Conservation (phyloP, 2,888 invertebrate species). For the Pardosa pseudoannulata region DNA sequence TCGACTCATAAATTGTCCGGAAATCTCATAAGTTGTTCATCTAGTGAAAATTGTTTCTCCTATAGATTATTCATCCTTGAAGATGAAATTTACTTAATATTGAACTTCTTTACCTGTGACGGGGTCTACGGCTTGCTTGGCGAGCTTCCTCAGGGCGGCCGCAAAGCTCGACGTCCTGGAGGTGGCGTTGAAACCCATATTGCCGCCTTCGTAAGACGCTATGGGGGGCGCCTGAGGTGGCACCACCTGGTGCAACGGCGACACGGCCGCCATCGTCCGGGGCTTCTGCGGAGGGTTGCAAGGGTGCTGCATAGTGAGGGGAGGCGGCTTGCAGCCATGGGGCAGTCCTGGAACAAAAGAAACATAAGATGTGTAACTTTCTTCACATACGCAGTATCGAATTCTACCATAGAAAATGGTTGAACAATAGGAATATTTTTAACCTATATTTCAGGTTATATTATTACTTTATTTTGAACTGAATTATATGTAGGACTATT, state of each 20-base stretch:
- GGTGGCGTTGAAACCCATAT: slow-evolving; percentile 75
- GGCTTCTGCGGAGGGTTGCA: slow-evolving; percentile 57
- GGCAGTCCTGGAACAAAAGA: slow-evolving; percentile 59
- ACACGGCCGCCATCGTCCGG: slow-evolving; percentile 75
- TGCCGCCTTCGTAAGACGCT: slow-evolving; percentile 73
- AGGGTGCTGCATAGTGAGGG: slow-evolving; percentile 45
- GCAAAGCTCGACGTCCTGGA: slow-evolving; percentile 85
- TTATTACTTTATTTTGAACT: too few species aligned
- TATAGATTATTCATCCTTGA: too few species aligned
- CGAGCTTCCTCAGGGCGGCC: slow-evolving; percentile 91
- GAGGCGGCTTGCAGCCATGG: slow-evolving; percentile 64
- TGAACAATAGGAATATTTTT: too few species aligned
- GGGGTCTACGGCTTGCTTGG: slow-evolving; percentile 86
- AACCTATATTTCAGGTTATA: too few species aligned
- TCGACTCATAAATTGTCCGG: too few species aligned
- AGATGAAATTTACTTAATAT: too few species aligned
- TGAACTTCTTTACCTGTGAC: slow-evolving; percentile 56
- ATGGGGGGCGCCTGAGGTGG: slow-evolving; percentile 74
- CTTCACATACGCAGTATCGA: too few species aligned
- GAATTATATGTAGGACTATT: too few species aligned
- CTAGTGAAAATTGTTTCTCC: too few species aligned
- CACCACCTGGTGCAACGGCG: slow-evolving; percentile 77
- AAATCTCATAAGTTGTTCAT: too few species aligned
- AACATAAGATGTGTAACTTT: too few species aligned
- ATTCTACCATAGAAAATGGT: too few species aligned